Conservation (phyloP, 1,140 invertebrate genomes). For the Drosophila auraria region DNA sequence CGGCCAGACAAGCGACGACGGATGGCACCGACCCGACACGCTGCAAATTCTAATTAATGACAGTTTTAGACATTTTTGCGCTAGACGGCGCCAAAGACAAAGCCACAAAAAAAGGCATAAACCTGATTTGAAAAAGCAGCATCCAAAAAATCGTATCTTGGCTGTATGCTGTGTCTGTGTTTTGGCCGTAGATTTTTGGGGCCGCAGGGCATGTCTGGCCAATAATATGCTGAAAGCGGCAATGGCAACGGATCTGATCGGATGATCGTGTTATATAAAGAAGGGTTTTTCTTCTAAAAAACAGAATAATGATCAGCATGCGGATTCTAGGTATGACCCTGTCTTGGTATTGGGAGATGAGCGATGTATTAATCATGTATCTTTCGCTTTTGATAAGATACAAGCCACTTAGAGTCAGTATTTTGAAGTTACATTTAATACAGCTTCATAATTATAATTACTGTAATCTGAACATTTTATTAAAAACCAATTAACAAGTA, state of each 20-base stretch:
- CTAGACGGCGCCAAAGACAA: conserved; percentile 69
- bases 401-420: neutral
- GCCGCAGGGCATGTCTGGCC: conserved; percentile 39
- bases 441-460: no score
- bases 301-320: conserved; percentile 31
- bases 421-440: no score
- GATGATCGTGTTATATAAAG: conserved; percentile 44
- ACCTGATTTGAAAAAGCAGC: conserved; percentile 27
- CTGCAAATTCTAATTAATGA: conserved; percentile 71
- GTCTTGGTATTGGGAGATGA: neutral
- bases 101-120: conserved; percentile 18
- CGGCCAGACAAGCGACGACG: conserved; percentile 53
- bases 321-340: conserved; percentile 17
- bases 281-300: conserved; percentile 20
- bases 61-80: conserved; percentile 58
- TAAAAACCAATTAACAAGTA: neutral
- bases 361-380: conserved; percentile 29
- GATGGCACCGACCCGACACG: conserved; percentile 45
- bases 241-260: conserved; percentile 22
- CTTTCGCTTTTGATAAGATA: conserved; percentile 15
- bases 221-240: conserved; percentile 32
- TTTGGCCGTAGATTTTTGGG: conserved; percentile 22
- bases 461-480: no score
- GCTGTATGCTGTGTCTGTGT: conserved; percentile 19
- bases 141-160: conserved; percentile 17